Conservation (phyloP, 2,113 vertebrate species). For the Noturus placidus region DNA sequence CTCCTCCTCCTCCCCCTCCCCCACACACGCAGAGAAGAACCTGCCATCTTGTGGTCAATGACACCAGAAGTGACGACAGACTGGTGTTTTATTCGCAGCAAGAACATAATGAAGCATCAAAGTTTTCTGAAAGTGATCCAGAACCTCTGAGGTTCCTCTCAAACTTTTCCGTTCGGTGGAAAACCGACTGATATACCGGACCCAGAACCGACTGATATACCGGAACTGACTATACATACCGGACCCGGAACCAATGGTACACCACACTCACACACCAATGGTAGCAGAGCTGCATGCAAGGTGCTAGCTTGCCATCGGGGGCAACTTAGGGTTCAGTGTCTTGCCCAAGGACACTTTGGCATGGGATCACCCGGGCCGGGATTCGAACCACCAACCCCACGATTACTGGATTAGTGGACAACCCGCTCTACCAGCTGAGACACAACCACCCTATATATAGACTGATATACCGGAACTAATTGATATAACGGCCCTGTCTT, state of each 20-base stretch:
- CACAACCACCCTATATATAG: too few relatives aligned
- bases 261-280: too few relatives aligned
- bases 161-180: not conserved
- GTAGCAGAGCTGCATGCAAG: too few relatives aligned
- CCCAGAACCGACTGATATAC: constrained; percentile 33
- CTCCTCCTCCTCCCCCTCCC: constrained; percentile 20
- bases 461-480: constrained; percentile 30
- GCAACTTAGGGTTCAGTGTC: too few relatives aligned
- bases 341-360: too few relatives aligned
- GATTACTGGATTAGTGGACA: too few relatives aligned
- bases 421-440: too few relatives aligned
- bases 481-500: constrained; percentile 25
- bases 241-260: too few relatives aligned
- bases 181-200: constrained; percentile 33
- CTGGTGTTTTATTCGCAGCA: not conserved
- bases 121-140: not conserved
- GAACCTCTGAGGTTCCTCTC: not conserved
- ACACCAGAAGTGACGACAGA: constrained; percentile 14
- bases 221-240: not conserved
- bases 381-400: too few relatives aligned
- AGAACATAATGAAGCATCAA: not conserved
- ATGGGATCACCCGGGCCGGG: too few relatives aligned
- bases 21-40: constrained; percentile 21
- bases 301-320: too few relatives aligned
- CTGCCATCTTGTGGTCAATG: constrained; percentile 60